Evolutionary conservation across 2,888 invertebrate genomes (phyloP).

Genomic region (Drosophila nr. perissopoda): DNA sequence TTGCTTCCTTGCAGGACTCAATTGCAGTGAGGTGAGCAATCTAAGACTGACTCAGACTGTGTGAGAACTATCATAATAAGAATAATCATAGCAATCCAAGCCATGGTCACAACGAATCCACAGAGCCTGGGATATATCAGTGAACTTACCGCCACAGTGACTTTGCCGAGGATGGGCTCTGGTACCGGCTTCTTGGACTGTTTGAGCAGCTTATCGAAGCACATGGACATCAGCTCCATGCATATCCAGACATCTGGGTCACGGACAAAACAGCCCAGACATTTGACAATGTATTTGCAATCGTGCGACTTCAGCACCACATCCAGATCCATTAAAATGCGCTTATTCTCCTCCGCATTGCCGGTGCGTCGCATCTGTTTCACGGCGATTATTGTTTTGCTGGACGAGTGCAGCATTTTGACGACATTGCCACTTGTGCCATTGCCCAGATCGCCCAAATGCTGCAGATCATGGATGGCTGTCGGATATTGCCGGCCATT

Average conservation of each 20-base stretch:
- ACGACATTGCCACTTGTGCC: conserved; percentile 99
- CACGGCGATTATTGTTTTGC: conserved; percentile 95
- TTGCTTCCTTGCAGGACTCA: background rate
- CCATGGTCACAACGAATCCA: background rate
- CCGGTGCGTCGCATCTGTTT: conserved; percentile 99
- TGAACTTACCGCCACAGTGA: conserved; percentile 95
- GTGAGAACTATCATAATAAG: no score
- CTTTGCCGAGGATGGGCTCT: conserved; percentile 97
- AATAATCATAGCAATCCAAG: background rate
- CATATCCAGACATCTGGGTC: conserved; percentile 99
- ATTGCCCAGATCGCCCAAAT: conserved; percentile 94
- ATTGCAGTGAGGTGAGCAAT: background rate
- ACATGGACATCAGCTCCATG: conserved; percentile 99
- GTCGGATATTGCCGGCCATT: conserved; percentile 92
- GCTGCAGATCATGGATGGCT: conserved; percentile 92
- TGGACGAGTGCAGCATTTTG: conserved; percentile 96
- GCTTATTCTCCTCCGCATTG: conserved; percentile 98
- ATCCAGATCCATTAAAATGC: conserved; percentile 99
- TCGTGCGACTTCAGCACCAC: conserved; percentile 99
- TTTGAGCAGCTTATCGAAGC: conserved; percentile 98
- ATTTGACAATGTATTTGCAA: conserved; percentile 98
- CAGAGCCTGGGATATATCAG: background rate
- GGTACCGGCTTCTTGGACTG: conserved; percentile 95
- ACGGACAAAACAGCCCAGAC: conserved; percentile 98
- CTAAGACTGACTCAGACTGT: background rate